Evolutionary conservation across 2,888 invertebrate genomes (phyloP).

Genomic region (Drosophila eohydei): DNA sequence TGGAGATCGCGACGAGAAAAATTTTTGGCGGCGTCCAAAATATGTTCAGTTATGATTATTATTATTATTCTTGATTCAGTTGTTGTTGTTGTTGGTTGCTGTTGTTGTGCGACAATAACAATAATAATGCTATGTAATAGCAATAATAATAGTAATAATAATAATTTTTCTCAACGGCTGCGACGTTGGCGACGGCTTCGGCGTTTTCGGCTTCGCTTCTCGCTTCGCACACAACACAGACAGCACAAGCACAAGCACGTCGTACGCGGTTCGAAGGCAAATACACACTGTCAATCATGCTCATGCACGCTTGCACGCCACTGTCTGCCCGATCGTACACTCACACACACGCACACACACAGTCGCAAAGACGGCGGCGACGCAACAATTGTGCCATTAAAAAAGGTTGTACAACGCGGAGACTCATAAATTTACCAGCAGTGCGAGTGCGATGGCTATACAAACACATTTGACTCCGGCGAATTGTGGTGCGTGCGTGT

Average conservation of each 20-base stretch:
- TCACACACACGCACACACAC: slow-evolving; percentile 50
- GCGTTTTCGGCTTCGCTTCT: slow-evolving; percentile 70
- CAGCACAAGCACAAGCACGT: slow-evolving; percentile 83
- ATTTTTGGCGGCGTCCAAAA: slow-evolving; percentile 36
- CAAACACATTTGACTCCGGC: slow-evolving; percentile 51
- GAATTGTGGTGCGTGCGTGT: slow-evolving; percentile 40
- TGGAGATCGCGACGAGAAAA: slow-evolving; percentile 49
- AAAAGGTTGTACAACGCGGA: slow-evolving; percentile 62
- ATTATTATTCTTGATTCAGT: slow-evolving; percentile 2
- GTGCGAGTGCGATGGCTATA: slow-evolving; percentile 73
- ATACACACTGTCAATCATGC: slow-evolving; percentile 84
- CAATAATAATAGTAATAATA: slow-evolving; percentile 58
- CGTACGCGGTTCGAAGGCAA: slow-evolving; percentile 86
- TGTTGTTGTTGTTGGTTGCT: slow-evolving; percentile 29
- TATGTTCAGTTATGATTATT: slow-evolving; percentile 20
- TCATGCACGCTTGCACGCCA: slow-evolving; percentile 62
- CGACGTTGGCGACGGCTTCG: slow-evolving; percentile 68
- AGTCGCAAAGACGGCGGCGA: slow-evolving; percentile 48
- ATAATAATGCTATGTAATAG: slow-evolving; percentile 61
- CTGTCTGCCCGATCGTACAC: slow-evolving; percentile 60
- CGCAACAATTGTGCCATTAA: slow-evolving; percentile 84
- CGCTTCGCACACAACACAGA: slow-evolving; percentile 78
- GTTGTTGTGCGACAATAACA: slow-evolving; percentile 48
- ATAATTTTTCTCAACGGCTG: slow-evolving; percentile 68
- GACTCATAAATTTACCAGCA: slow-evolving; percentile 62